A percentile compares a stretch with the other conserved stretches of the same genome.
Evolutionary conservation across 2,888 invertebrate genomes (phyloP).

Genomic region (Hoplodrina blanda): DNA sequence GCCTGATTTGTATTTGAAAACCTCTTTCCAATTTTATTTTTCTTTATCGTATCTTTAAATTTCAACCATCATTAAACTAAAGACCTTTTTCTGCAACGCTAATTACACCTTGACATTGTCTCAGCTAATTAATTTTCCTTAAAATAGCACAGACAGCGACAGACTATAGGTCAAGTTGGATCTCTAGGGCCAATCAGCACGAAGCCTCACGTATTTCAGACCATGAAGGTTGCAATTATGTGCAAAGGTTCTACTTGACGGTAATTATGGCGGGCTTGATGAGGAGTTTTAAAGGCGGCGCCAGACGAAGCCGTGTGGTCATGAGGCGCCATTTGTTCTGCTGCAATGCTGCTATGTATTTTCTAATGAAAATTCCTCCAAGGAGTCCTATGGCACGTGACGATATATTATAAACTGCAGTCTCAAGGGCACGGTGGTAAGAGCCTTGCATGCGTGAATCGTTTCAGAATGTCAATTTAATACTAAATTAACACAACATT

Average conservation of each 20-base stretch:
- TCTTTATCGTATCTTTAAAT: not conserved
- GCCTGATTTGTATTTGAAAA: conserved; percentile 14
- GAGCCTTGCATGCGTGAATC: conserved; percentile 19
- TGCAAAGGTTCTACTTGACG: conserved; percentile 58
- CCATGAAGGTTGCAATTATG: conserved; percentile 69
- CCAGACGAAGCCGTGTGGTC: conserved; percentile 72
- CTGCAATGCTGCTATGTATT: conserved; percentile 73
- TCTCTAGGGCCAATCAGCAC: conserved; percentile 53
- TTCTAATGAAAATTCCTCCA: conserved; percentile 77
- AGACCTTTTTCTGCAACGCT: conserved; percentile 18
- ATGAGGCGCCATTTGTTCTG: conserved; percentile 75
- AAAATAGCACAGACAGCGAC: conserved; percentile 38
- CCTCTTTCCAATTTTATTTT: too few relatives aligned
- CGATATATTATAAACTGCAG: conserved; percentile 62
- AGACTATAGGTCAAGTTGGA: conserved; percentile 61
- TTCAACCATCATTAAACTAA: conserved; percentile 1
- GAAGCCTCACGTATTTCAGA: conserved; percentile 69
- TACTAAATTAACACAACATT: not conserved
- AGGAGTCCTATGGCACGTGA: conserved; percentile 57
- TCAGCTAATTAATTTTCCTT: conserved; percentile 42
- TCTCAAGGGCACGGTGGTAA: conserved; percentile 36
- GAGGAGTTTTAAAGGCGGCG: conserved; percentile 70
- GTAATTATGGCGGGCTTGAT: conserved; percentile 69
- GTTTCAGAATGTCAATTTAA: conserved; percentile 15
- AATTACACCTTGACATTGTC: conserved; percentile 51